These are phyloP conservation scores for Aphyosemion australe DNA, from an alignment of 2,113 vertebrate genomes.

Conservation along the genomic window DNA sequence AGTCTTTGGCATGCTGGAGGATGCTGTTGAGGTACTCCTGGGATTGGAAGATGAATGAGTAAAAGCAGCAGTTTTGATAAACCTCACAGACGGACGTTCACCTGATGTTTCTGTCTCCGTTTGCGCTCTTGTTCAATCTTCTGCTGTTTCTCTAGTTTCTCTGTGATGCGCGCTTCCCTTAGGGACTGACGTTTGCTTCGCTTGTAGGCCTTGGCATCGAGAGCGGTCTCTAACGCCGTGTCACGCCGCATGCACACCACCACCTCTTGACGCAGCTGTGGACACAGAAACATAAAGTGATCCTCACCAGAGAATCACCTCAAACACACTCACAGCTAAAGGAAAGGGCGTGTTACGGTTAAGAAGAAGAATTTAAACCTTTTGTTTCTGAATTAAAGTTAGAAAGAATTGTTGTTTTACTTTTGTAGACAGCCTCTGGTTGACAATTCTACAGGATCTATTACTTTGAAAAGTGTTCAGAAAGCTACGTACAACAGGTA, in stretches of 20 bases:
- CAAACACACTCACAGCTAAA: background rate
- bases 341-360: background rate
- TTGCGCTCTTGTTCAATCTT: constrained; percentile 98
- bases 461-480: no score
- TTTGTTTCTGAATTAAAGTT: no score
- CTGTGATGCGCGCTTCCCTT: constrained; percentile 94
- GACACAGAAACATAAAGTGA: constrained; percentile 1
- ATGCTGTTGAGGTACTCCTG: constrained; percentile 99
- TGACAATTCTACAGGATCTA: no score
- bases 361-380: background rate
- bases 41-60: background rate
- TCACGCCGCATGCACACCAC: constrained; percentile 98
- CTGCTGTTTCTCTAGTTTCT: constrained; percentile 99
- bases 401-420: no score
- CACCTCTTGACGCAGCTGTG: constrained; percentile 93
- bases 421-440: no score
- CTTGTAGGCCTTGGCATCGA: constrained; percentile 97
- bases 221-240: constrained; percentile 92
- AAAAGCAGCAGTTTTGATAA: background rate
- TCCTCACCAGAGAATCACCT: background rate
- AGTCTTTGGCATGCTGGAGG: constrained; percentile 96
- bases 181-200: constrained; percentile 96
- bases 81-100: constrained; percentile 85
- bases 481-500: no score
- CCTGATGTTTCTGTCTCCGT: constrained; percentile 97